Conservation (phyloP, 2,113 vertebrate genomes). For the Salvelinus sp. region DNA sequence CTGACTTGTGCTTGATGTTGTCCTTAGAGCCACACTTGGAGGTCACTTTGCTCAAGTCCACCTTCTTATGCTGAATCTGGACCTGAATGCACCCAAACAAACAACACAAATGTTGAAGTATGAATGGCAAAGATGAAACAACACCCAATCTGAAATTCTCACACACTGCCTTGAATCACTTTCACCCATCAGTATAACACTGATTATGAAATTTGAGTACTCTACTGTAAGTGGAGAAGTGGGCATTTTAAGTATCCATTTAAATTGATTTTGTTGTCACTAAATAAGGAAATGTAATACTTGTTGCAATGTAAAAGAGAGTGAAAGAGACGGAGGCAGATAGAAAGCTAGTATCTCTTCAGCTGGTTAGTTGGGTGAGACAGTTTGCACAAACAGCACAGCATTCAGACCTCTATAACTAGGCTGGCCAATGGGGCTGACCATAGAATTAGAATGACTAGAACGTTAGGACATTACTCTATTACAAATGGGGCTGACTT, state of each 20-base stretch:
- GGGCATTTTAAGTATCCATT: neutral
- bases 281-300: no score
- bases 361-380: neutral
- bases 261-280: no score
- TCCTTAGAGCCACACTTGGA: conserved; percentile 95
- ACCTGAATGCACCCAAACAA: conserved; percentile 70
- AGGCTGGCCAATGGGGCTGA: no score
- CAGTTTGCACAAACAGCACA: neutral
- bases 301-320: neutral
- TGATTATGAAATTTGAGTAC: no score
- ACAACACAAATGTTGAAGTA: neutral
- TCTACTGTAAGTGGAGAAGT: no score
- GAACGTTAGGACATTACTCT: no score
- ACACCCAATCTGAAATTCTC: no score
- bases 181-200: no score
- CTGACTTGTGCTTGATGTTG: conserved; percentile 92
- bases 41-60: conserved; percentile 91
- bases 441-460: no score
- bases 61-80: conserved; percentile 93
- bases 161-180: no score
- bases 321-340: neutral
- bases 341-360: neutral
- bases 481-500: no score
- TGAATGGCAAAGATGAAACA: no score
- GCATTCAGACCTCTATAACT: neutral